phyloP scores from a whole-genome alignment of 2,113 vertebrate genomes.

The Dasyprocta punctata region DNA sequence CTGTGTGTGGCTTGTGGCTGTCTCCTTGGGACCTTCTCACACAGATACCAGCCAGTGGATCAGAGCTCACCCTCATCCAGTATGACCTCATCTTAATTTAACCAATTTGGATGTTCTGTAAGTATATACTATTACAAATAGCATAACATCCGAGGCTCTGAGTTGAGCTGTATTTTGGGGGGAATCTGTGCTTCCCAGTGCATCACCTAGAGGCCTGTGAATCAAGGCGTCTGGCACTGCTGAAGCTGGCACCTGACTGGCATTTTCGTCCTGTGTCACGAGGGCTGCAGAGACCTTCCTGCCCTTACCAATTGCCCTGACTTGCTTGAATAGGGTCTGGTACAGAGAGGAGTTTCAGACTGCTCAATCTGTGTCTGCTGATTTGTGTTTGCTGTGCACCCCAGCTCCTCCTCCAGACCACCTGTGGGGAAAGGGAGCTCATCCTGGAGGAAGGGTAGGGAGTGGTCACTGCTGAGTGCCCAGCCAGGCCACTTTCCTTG shows the following conservation, averaged over 20 bases:
- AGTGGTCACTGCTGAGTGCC: not conserved
- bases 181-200: rapidly evolving
- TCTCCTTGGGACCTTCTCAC: not conserved
- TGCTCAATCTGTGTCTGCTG: not conserved
- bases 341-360: not conserved
- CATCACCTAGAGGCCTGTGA: rapidly evolving
- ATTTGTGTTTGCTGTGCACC: not conserved
- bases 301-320: not conserved
- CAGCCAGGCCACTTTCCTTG: not conserved
- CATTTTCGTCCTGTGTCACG: rapidly evolving
- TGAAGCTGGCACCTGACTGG: rapidly evolving
- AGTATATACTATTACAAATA: not conserved
- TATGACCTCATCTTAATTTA: not conserved
- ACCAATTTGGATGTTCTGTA: not conserved
- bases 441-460: not conserved
- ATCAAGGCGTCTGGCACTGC: rapidly evolving
- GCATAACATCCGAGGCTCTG: not conserved
- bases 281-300: not conserved
- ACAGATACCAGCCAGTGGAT: not conserved
- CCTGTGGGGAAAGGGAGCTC: not conserved
- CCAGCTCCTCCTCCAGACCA: not conserved
- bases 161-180: rapidly evolving
- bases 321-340: not conserved
- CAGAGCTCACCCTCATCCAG: not conserved
- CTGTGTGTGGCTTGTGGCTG: not conserved